A percentile compares a stretch with the other conserved stretches of the same genome.
phyloP scores from a whole-genome alignment of 2,888 invertebrate species.

The Acleris emargana region DNA sequence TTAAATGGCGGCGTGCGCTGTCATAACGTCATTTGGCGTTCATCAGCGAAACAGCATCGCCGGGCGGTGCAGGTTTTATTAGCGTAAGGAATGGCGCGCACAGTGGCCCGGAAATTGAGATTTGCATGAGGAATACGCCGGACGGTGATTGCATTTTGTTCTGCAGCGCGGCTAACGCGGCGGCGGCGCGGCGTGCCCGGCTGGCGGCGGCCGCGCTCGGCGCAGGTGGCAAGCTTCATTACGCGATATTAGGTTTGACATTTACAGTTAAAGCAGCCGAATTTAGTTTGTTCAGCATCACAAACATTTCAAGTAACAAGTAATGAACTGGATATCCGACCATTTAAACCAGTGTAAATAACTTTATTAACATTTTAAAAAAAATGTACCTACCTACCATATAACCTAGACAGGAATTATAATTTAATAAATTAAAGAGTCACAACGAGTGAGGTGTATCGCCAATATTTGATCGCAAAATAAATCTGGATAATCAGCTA shows the following conservation, averaged over 20 bases:
- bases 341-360: background rate
- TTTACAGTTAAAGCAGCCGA: background rate
- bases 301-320: background rate
- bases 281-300: no score
- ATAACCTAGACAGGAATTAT: no score
- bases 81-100: slow-evolving; percentile 83
- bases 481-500: no score
- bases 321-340: background rate
- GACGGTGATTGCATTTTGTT: slow-evolving; percentile 82
- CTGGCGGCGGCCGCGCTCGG: slow-evolving; percentile 1
- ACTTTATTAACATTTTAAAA: no score
- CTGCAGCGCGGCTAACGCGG: slow-evolving; percentile 64
- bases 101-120: slow-evolving; percentile 79
- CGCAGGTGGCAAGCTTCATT: slow-evolving; percentile 45
- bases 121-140: slow-evolving; percentile 76
- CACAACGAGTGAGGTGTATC: no score
- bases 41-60: slow-evolving; percentile 83
- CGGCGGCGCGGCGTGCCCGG: slow-evolving; percentile 14
- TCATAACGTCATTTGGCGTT: slow-evolving; percentile 83
- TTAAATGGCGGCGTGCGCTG: slow-evolving; percentile 86
- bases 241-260: slow-evolving; percentile 43
- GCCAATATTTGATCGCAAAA: no score
- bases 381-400: no score
- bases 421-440: no score
- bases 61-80: slow-evolving; percentile 82